These are phyloP conservation scores for Podarcis lilfordi DNA, from an alignment of 2,797 vertebrate genomes.

Conservation along the genomic window DNA sequence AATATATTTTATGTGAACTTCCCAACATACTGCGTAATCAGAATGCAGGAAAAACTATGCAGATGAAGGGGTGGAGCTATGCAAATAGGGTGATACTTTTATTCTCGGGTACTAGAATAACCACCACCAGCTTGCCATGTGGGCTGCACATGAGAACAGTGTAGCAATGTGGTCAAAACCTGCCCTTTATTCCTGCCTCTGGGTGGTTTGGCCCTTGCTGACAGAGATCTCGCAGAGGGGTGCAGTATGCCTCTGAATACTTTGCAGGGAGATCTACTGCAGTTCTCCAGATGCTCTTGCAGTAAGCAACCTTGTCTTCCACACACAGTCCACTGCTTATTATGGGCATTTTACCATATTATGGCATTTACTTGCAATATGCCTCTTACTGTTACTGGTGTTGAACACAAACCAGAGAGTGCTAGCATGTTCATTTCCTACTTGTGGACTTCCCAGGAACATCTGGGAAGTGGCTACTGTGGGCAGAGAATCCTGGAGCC, in stretches of 20 bases:
- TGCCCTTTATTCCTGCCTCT: background rate
- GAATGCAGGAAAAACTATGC: background rate
- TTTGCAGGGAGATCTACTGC: background rate
- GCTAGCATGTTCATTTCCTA: no score
- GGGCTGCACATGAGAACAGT: background rate
- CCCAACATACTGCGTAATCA: no score
- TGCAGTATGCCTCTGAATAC: background rate
- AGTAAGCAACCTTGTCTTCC: background rate
- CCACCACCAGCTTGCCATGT: background rate
- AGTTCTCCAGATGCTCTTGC: background rate
- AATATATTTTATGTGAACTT: background rate
- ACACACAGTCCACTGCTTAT: background rate
- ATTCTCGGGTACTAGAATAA: background rate
- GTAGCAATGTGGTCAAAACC: no score
- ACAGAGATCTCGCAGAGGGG: background rate
- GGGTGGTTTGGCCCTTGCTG: background rate
- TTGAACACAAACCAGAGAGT: no score
- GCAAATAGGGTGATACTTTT: background rate
- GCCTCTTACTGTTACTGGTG: no score
- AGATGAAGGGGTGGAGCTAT: background rate
- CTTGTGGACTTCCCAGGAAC: no score
- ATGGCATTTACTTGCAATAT: no score
- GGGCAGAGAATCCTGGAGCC: no score
- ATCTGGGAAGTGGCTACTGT: no score
- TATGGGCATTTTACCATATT: background rate